Conservation (phyloP, 2,113 vertebrate species). For the Corythornis vintsioides region DNA sequence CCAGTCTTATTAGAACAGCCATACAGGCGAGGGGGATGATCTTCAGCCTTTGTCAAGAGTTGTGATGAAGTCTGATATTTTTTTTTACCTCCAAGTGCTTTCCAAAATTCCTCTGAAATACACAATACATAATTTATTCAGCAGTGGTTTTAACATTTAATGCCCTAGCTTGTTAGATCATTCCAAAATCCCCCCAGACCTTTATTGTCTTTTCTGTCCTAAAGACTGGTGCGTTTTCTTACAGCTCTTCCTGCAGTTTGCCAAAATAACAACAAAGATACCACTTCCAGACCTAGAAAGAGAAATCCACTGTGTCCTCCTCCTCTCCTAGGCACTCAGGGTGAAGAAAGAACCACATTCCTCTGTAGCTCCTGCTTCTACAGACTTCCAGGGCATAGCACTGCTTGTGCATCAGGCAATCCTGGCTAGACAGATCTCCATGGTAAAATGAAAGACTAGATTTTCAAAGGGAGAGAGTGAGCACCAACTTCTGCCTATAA, state of each 20-base stretch:
- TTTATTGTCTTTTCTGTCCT: background rate
- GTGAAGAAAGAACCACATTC: background rate
- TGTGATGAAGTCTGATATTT: slow-evolving; percentile 86
- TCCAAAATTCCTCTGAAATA: slow-evolving; percentile 86
- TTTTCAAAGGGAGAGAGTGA: background rate
- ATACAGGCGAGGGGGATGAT: slow-evolving; percentile 82
- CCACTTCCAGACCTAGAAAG: background rate
- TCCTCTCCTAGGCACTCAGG: background rate
- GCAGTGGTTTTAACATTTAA: background rate
- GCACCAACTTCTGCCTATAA: background rate
- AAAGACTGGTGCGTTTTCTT: background rate
- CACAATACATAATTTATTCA: background rate
- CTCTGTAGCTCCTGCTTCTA: background rate
- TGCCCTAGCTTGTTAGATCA: background rate
- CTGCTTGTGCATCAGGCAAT: background rate
- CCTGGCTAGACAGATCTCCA: background rate
- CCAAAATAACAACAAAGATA: background rate
- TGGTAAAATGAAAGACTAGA: background rate
- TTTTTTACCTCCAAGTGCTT: slow-evolving; percentile 82
- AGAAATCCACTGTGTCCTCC: background rate
- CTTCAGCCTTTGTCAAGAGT: slow-evolving; percentile 75
- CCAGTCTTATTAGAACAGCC: slow-evolving; percentile 93
- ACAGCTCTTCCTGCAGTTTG: background rate
- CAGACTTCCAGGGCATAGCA: background rate
- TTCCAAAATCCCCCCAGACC: background rate